phyloP scores from a whole-genome alignment of 92 coral and sea anemone species.

The Parazoanthus swiftii region DNA sequence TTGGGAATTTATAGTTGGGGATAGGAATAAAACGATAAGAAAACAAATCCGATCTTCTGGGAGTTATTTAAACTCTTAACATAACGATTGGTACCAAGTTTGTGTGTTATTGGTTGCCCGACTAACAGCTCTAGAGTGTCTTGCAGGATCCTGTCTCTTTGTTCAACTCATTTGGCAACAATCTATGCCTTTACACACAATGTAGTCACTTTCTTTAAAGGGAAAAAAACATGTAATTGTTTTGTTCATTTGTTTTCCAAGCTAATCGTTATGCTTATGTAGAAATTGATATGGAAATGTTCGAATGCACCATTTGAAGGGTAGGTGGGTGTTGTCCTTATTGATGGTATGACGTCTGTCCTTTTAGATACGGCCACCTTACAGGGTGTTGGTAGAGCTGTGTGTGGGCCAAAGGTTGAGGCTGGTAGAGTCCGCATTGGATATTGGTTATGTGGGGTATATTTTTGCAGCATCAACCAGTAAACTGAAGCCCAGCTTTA shows the following conservation, averaged over 20 bases:
- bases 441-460: no score
- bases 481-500: no score
- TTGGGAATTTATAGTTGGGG: neutral
- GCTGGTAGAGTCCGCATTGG: neutral
- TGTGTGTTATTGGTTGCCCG: neutral
- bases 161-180: neutral
- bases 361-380: neutral
- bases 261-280: neutral
- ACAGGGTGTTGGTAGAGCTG: neutral
- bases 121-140: neutral
- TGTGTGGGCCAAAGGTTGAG: neutral
- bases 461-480: no score
- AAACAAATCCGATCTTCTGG: neutral
- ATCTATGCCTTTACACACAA: neutral
- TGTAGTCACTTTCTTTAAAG: neutral
- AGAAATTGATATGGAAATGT: conserved; percentile 10
- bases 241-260: neutral
- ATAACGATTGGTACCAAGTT: neutral
- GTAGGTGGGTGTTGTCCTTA: neutral
- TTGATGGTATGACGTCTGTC: neutral
- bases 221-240: neutral
- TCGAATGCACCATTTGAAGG: neutral
- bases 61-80: no score
- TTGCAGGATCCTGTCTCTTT: neutral
- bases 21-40: neutral